A percentile compares a stretch with the other conserved stretches of the same genome.
phyloP scores from a whole-genome alignment of 2,888 invertebrate species.

The Thymelicus sylvestris region DNA sequence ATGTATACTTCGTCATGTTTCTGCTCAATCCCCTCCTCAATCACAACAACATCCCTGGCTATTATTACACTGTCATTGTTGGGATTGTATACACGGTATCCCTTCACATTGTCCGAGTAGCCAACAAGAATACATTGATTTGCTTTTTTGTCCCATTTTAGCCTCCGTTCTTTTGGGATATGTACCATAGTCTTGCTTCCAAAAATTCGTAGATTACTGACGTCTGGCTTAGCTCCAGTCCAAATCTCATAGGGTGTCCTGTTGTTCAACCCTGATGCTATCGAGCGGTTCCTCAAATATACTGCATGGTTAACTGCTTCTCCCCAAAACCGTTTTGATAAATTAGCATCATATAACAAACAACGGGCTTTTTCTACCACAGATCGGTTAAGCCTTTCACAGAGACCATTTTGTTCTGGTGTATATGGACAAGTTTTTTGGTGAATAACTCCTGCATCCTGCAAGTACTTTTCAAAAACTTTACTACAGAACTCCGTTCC shows the following conservation, averaged over 20 bases:
- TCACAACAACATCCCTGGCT: no score
- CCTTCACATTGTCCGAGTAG: no score
- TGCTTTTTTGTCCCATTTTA: background rate
- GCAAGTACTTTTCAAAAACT: background rate
- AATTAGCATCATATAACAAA: background rate
- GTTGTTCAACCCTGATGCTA: constrained; percentile 28
- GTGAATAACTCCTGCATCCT: background rate
- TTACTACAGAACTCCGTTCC: background rate
- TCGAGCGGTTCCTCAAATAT: constrained; percentile 31
- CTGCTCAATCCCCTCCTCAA: no score
- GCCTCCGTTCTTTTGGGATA: background rate
- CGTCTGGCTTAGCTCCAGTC: constrained; percentile 39
- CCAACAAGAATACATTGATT: no score
- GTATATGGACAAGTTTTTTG: background rate
- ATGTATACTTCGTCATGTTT: no score
- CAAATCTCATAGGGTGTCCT: constrained; percentile 43
- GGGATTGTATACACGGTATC: no score
- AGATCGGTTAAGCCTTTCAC: constrained; percentile 3
- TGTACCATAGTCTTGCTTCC: constrained; percentile 14
- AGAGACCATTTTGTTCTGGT: constrained; percentile 8
- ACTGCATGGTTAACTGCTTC: background rate
- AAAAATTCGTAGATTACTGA: no score
- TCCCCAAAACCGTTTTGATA: background rate
- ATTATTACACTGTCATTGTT: no score
- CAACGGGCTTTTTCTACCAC: background rate